Evolutionary conservation across 2,113 vertebrate genomes (phyloP).

Genomic region (Chloebia gouldiae): DNA sequence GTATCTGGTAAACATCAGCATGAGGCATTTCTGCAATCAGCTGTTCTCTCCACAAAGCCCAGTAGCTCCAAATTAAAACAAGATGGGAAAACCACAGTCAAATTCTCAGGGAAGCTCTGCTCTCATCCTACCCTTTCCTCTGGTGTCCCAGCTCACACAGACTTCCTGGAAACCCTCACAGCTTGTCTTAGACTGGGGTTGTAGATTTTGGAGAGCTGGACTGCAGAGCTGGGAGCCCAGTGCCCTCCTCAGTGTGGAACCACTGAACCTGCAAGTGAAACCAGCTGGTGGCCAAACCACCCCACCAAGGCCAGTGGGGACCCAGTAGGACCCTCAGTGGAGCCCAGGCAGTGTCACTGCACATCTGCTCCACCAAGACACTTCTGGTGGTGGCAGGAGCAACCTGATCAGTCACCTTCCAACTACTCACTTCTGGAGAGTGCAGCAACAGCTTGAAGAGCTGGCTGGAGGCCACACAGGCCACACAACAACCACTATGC

Average conservation of each 20-base stretch:
- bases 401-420: background rate
- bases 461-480: background rate
- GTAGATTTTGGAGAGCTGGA: background rate
- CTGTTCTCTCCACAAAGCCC: background rate
- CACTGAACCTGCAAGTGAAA: background rate
- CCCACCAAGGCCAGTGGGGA: background rate
- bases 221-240: background rate
- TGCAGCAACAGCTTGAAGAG: background rate
- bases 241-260: background rate
- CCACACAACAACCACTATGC: background rate
- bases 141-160: background rate
- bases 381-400: background rate
- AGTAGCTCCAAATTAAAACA: conserved; percentile 20
- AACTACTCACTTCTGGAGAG: background rate
- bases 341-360: background rate
- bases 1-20: conserved; percentile 21
- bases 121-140: background rate
- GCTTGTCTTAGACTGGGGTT: background rate
- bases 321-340: background rate
- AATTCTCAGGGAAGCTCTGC: background rate
- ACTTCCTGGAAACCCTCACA: background rate
- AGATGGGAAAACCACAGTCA: background rate
- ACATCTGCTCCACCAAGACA: rapidly evolving
- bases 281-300: background rate
- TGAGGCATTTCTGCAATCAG: background rate